phyloP scores from a whole-genome alignment of 2,888 invertebrate species.

The Trachelus tabidus region DNA sequence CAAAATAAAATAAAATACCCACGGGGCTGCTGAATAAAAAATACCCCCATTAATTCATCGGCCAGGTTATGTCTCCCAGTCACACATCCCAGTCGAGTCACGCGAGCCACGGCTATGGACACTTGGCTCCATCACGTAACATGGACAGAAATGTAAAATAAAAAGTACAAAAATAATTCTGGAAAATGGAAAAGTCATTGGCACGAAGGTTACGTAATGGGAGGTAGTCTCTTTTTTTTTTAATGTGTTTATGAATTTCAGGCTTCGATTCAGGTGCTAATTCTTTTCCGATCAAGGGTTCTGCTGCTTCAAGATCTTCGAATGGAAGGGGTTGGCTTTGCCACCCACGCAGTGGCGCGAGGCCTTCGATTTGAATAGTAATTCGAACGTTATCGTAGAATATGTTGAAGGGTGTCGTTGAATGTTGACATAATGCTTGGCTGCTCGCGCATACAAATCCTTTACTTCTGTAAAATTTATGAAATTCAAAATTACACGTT shows the following conservation, averaged over 20 bases:
- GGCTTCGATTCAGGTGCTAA: background rate
- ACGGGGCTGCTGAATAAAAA: constrained; percentile 45
- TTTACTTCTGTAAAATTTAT: constrained; percentile 22
- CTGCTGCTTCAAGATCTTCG: background rate
- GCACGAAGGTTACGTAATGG: background rate
- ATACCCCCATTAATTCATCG: constrained; percentile 53
- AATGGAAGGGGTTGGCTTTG: background rate
- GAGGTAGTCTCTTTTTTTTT: background rate
- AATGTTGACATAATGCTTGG: constrained; percentile 51
- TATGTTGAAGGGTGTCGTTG: constrained; percentile 27
- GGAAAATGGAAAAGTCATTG: background rate
- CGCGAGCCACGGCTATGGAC: constrained; percentile 23
- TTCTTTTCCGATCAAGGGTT: background rate
- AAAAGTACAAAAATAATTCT: background rate
- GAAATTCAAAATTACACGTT: constrained; percentile 19
- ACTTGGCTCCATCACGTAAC: background rate
- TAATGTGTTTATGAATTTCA: background rate
- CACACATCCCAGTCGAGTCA: constrained; percentile 23
- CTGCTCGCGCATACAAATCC: constrained; percentile 44
- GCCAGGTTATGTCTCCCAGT: constrained; percentile 33
- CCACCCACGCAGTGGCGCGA: constrained; percentile 13
- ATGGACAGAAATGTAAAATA: background rate
- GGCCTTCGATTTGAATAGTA: constrained; percentile 19
- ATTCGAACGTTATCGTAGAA: constrained; percentile 33
- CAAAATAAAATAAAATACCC: constrained; percentile 43